Evolutionary conservation across 1,140 invertebrate species (phyloP), one percentile per base, ranked within the genome.

Genomic region (Apis florea): DNA sequence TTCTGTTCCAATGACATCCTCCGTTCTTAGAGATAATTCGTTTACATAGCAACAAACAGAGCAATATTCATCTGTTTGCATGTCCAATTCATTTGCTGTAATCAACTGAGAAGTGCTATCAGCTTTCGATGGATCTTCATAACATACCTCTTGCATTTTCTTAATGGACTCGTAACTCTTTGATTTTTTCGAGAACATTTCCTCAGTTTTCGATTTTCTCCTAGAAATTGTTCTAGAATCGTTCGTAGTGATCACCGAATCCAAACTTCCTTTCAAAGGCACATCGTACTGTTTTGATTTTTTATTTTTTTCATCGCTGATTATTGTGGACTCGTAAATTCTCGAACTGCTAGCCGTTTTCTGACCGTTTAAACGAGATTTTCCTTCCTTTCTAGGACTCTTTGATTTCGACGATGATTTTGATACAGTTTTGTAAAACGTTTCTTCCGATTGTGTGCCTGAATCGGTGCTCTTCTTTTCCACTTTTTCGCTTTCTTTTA

Each of bases 81-180:
- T 59, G 53, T 92, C 90, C 54, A 89, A 85, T 21, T 90, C 85
- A 17, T 88, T 85, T 1, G 89, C 78, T 2, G 90, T 91, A n/a
- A 90, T 84, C 31, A 90, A 59, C 56, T 82, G 83, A 56, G 86
- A 90, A 2, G 86, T 93, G 53, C 89, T 91, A 17, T 91, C 92
- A 0, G 90, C 88, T n/a, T 91, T 90, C 10, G 78, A 72, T 63
- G 83, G 47, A 15, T 85, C 84, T 1, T 83, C 87, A 53, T 82
- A 58, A 47, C 83, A 85, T 0, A 66, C 53, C 26, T 88, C 87
- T 24, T 89, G 85, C 31, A 73, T 88, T 9, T 85, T 89, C 59
- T 93, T 94, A 40, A 94, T 91, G 5, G 90, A 93, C 47, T 94
- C 93, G 71, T 90, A 93, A 59, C 93, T 94, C 76, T 93, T 94